Percentiles rank a stretch among this genome's conserved stretches.
Conservation (phyloP, 1,140 invertebrate genomes). For the Oscheius sp. region DNA sequence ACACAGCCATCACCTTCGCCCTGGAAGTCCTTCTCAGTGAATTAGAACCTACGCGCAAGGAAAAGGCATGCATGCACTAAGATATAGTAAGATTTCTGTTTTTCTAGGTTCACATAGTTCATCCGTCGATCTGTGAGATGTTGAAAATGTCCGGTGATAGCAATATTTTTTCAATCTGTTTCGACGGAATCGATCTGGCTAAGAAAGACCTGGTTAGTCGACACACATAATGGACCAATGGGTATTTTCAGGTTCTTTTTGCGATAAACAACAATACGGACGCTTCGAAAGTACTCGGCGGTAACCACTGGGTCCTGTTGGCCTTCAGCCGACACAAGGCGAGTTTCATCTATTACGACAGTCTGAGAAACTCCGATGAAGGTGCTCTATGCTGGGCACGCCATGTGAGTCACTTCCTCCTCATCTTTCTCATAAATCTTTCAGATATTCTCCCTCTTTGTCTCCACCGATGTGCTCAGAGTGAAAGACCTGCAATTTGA, state of each 20-base stretch:
- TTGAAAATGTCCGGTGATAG: background rate
- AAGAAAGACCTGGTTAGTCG: background rate
- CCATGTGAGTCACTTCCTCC: background rate
- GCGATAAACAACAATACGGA: conserved; percentile 21
- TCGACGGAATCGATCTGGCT: background rate
- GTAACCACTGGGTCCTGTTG: conserved; percentile 19
- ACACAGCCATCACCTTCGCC: conserved; percentile 16
- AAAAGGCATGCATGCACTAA: background rate
- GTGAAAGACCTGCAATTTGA: background rate
- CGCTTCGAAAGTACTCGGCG: background rate
- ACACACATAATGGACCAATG: background rate
- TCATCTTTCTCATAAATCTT: conserved; percentile 9
- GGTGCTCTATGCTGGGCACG: background rate
- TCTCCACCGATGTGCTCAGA: background rate
- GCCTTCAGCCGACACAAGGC: background rate
- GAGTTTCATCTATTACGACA: conserved; percentile 7
- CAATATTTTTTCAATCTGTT: background rate
- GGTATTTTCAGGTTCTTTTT: conserved; percentile 7
- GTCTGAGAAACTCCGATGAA: background rate
- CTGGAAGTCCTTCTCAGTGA: background rate
- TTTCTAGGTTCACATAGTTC: background rate
- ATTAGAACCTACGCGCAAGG: background rate
- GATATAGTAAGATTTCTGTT: background rate
- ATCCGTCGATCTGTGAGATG: conserved; percentile 1
- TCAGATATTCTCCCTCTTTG: background rate